Conservation (phyloP, 2,797 vertebrate genomes). For the Esox lucius region DNA sequence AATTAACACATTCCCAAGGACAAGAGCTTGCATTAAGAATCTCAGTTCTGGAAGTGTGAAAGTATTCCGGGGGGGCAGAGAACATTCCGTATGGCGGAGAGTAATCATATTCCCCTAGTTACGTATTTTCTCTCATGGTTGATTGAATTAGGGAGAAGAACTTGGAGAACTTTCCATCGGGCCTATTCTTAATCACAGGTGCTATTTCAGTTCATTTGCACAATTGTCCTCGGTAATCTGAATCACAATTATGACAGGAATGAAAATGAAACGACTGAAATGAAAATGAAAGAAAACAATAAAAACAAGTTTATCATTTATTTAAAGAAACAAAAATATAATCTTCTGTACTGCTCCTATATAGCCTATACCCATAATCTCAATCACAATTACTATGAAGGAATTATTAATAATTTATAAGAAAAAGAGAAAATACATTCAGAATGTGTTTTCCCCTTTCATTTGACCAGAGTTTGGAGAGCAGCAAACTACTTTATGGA, state of each 20-base stretch:
- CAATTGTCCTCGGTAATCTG: constrained; percentile 27
- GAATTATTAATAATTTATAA: neutral
- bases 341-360: neutral
- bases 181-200: constrained; percentile 47
- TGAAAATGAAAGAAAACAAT: neutral
- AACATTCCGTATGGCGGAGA: constrained; percentile 49
- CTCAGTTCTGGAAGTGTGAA: constrained; percentile 73
- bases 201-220: constrained; percentile 48
- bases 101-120: constrained; percentile 62
- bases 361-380: neutral
- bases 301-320: neutral
- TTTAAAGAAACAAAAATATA: neutral
- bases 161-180: constrained; percentile 31
- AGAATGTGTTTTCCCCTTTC: neutral
- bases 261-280: constrained; percentile 23
- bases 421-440: neutral
- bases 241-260: constrained; percentile 32
- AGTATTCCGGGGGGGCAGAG: constrained; percentile 67
- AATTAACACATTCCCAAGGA: constrained; percentile 73
- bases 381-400: neutral
- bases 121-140: constrained; percentile 39
- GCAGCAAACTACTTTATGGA: constrained; percentile 18
- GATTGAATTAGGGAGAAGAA: constrained; percentile 64
- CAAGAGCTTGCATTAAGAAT: constrained; percentile 62
- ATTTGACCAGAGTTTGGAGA: neutral